phyloP scores from a whole-genome alignment of 2,113 vertebrate species.

The Hippoglossus stenolepis region DNA sequence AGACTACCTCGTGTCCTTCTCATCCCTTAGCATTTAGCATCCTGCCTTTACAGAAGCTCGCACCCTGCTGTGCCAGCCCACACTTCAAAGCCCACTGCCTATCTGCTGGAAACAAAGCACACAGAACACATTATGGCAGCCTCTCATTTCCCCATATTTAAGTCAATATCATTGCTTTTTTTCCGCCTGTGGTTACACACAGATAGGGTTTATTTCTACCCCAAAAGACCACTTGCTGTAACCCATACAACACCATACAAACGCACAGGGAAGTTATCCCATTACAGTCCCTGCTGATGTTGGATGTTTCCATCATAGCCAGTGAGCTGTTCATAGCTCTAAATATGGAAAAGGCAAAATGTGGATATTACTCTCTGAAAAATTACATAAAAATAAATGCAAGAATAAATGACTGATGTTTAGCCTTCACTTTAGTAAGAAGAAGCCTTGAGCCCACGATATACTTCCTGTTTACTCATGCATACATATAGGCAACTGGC shows the following conservation, averaged over 20 bases:
- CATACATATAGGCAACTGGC: too few species aligned
- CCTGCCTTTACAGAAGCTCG: conserved; percentile 90
- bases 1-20: conserved; percentile 89
- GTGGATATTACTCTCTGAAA: not conserved
- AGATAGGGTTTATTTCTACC: conserved; percentile 82
- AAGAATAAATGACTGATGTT: not conserved
- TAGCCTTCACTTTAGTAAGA: not conserved
- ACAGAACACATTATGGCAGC: conserved; percentile 89
- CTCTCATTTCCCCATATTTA: conserved; percentile 92
- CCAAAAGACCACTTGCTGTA: conserved; percentile 55
- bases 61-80: conserved; percentile 93
- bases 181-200: conserved; percentile 82
- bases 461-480: not conserved
- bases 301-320: conserved; percentile 1
- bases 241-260: conserved; percentile 29
- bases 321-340: not conserved
- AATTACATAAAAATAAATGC: not conserved
- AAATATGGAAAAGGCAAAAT: not conserved
- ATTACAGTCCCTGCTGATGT: conserved; percentile 7
- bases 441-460: too few species aligned
- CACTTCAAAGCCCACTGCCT: conserved; percentile 96
- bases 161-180: conserved; percentile 89
- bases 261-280: conserved; percentile 26
- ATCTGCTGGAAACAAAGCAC: conserved; percentile 95
- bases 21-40: conserved; percentile 91